Base-by-base conservation (phyloP, 2,113 vertebrate genomes). In the Penelope pileata region DNA sequence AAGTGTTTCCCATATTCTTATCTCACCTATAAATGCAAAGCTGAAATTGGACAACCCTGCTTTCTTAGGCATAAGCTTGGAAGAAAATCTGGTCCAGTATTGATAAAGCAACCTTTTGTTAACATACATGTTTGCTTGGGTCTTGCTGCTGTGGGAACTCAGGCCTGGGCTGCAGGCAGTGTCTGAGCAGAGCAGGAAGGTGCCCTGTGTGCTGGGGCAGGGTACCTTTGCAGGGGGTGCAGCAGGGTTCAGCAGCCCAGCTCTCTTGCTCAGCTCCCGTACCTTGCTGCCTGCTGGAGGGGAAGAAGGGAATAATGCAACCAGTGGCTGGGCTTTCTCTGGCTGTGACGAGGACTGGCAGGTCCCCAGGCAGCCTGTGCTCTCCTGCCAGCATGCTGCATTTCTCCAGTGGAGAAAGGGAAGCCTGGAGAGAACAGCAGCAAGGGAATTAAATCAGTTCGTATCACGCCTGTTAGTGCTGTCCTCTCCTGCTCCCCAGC, bases 51-150 rank as follows among this genome's bases (percentile, higher is more conserved):
- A 45, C 47, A 50, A 42, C 43, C 53, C 62, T 78, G 48, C 51
- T 89, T 8, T 91, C 67, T 66, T 72, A 56, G 66, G 88, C 51
- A 78, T 26, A 50, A 42, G 43, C 64, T 86, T 72, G 77, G 69
- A 73, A 81, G 86, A 88, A 88, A 76, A 40, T 85, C 88, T 91
- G 87, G 56, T 14, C 64, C n/a, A 26, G 29, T 87, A 74, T 84
- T 67, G 91, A 94, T 95, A 92, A 92, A 94, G 9, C 80, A 72
- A 9, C 63, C 81, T 92, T 86, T 83, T 94, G 70, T 94, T 91
- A 70, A 56, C 8, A 45, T 50, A 22, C 0, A 0, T 56, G 18
- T 64, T 81, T 2, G 4, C 17, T 88, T 67, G 64, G 76, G 69
- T 91, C 53, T 60, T 81, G 88, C 80, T 94, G 83, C 88, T 82